Conservation (phyloP, 2,888 invertebrate species). For the Drosophila robusta region DNA sequence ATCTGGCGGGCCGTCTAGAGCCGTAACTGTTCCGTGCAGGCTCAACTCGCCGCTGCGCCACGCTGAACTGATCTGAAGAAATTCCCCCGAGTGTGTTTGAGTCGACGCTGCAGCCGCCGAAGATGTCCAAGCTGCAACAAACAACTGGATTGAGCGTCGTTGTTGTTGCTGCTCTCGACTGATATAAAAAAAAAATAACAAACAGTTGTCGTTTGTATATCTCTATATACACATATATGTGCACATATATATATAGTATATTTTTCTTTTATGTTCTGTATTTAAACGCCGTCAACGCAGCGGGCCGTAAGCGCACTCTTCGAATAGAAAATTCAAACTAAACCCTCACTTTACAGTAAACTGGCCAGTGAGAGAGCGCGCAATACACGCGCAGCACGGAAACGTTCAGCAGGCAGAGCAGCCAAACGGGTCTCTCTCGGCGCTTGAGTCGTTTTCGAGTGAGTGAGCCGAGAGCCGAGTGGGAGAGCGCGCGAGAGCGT, state of each 20-base stretch:
- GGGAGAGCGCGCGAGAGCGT: constrained; percentile 3
- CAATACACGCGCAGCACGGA: constrained; percentile 7
- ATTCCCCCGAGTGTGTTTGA: constrained; percentile 38
- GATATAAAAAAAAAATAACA: constrained; percentile 22
- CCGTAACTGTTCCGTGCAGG: constrained; percentile 33
- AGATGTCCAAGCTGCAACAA: background rate
- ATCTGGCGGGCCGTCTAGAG: constrained; percentile 25
- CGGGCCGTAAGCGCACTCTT: constrained; percentile 82
- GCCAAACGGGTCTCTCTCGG: constrained; percentile 15
- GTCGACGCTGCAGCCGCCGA: constrained; percentile 14
- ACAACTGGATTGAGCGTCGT: constrained; percentile 20
- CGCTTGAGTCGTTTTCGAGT: constrained; percentile 39
- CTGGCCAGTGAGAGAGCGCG: constrained; percentile 27
- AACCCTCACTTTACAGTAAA: constrained; percentile 40
- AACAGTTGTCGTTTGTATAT: constrained; percentile 18
- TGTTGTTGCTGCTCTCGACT: constrained; percentile 11
- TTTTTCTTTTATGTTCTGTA: constrained; percentile 29
- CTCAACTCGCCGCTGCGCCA: constrained; percentile 55
- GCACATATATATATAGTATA: background rate
- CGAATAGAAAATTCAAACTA: constrained; percentile 82
- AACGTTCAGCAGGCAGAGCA: constrained; percentile 14
- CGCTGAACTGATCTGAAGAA: constrained; percentile 51
- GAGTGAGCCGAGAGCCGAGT: constrained; percentile 6
- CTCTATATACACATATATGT: too few species aligned
- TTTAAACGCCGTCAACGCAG: constrained; percentile 79